Percentiles rank a stretch among this genome's conserved stretches.
phyloP scores from a whole-genome alignment of 2,888 invertebrate genomes.

The Ellobium chinense region DNA sequence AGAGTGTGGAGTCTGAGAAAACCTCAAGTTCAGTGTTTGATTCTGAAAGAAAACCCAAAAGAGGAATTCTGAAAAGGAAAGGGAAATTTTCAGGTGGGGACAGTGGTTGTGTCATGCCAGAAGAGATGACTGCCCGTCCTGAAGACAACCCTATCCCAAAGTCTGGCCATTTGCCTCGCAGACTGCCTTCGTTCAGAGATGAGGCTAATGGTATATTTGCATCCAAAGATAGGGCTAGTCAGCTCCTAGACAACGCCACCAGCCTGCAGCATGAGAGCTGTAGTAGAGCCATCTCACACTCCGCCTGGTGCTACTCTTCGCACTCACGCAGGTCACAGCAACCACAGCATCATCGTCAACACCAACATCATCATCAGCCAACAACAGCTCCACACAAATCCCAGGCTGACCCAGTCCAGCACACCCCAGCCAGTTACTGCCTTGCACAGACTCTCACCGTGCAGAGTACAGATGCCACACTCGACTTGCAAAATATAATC shows the following conservation, averaged over 20 bases:
- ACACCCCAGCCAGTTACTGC: background rate
- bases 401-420: background rate
- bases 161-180: constrained; percentile 35
- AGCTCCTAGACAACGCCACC: constrained; percentile 20
- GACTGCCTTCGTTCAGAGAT: constrained; percentile 37
- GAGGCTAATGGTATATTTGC: constrained; percentile 44
- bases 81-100: constrained; percentile 70
- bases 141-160: constrained; percentile 27
- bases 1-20: background rate
- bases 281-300: constrained; percentile 8
- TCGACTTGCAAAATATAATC: background rate
- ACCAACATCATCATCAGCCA: background rate
- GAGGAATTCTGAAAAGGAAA: constrained; percentile 72
- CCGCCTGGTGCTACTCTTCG: background rate
- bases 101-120: constrained; percentile 64
- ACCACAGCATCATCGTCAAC: background rate
- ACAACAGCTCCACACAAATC: background rate
- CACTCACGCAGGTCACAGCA: background rate
- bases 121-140: constrained; percentile 50
- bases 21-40: constrained; percentile 61
- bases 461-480: background rate
- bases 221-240: constrained; percentile 30
- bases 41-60: constrained; percentile 68
- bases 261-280: constrained; percentile 4
- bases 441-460: background rate